Evolutionary conservation across 2,888 invertebrate genomes (phyloP), one percentile per base, ranked within the genome.

Genomic region (Dolichomitus sp.): DNA sequence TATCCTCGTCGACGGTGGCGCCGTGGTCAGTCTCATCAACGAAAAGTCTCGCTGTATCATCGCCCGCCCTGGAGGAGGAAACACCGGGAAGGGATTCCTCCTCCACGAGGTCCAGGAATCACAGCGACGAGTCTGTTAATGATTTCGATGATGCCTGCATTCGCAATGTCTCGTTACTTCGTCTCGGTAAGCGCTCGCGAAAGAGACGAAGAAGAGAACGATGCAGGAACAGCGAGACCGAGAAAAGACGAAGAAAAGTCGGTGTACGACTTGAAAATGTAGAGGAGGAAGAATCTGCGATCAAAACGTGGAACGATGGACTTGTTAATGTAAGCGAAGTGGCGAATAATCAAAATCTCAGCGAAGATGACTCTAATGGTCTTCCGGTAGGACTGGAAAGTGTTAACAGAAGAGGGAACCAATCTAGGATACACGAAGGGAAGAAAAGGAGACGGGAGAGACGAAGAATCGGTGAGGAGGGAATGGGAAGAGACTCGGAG

Each of bases 401-500:
- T 27, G 65, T 27, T 6, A 42, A 61, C 12, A 50, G 54, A 7
- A 54, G 48, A 12, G 37, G 30, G 61, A 48, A 52, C 4, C 69
- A 68, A 17, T 48, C 59, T 12, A 45, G 72, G 6, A 50, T 33
- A 11, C 33, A 65, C 5, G 12, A 69, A 11, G 54, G 76, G 7
- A 81, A 72, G 72, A 79, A 75, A 42, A 70, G 70, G 11, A 19
- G 75, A 45, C 42, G 61, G 4, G 70, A 68, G 9, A 74, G 66
- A 23, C 65, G 65, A 23, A 65, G 7, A 30, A 17, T 7, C 48
- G 48, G 33, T 11, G 42, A 42, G n/a, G 72, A 42, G 81, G n/a
- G 50, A 86, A 66, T 89, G 89, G 37, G 90, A 90, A 52, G 90
- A 89, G 33, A 90, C 88, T 69, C 90, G 19, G 84, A 81, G 65